These are phyloP conservation scores for Oncorhynchus keta DNA, from an alignment of 2,113 vertebrate species.

Conservation along the genomic window DNA sequence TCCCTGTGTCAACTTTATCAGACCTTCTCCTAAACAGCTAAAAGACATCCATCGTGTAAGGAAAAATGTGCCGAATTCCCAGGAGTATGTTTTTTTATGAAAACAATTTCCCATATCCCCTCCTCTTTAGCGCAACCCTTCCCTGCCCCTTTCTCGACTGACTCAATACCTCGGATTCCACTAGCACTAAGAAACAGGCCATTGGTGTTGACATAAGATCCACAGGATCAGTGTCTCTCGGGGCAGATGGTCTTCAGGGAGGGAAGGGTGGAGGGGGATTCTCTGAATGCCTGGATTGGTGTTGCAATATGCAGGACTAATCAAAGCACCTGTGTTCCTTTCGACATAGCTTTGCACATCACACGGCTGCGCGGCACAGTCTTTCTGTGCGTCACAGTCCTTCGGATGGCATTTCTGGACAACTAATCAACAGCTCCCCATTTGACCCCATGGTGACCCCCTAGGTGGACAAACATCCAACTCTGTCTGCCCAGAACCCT, in stretches of 20 bases:
- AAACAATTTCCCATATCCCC: conserved; percentile 12
- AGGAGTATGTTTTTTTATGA: neutral
- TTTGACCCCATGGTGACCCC: conserved; percentile 38
- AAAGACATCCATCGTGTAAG: neutral
- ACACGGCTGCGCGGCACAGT: conserved; percentile 14
- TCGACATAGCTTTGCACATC: conserved; percentile 63
- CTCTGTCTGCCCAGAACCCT: conserved; percentile 19
- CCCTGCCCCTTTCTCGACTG: neutral
- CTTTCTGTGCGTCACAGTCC: neutral
- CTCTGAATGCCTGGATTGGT: conserved; percentile 65
- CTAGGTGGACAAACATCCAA: conserved; percentile 35
- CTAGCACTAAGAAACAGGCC: conserved; percentile 56
- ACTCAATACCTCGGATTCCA: conserved; percentile 59
- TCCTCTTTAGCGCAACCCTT: neutral
- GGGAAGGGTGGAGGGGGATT: conserved; percentile 28
- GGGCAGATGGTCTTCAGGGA: conserved; percentile 61
- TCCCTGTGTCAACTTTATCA: neutral
- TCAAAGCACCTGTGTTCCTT: conserved; percentile 72
- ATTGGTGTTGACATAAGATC: conserved; percentile 67
- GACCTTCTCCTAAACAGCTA: neutral
- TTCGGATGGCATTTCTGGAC: neutral
- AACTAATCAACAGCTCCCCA: conserved; percentile 46
- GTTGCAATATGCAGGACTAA: conserved; percentile 71
- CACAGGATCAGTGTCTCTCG: conserved; percentile 60
- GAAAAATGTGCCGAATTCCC: neutral